A percentile compares a stretch with the other conserved stretches of the same genome.
Evolutionary conservation across 2,797 vertebrate genomes (phyloP).

Genomic region (Trachurus trachurus): DNA sequence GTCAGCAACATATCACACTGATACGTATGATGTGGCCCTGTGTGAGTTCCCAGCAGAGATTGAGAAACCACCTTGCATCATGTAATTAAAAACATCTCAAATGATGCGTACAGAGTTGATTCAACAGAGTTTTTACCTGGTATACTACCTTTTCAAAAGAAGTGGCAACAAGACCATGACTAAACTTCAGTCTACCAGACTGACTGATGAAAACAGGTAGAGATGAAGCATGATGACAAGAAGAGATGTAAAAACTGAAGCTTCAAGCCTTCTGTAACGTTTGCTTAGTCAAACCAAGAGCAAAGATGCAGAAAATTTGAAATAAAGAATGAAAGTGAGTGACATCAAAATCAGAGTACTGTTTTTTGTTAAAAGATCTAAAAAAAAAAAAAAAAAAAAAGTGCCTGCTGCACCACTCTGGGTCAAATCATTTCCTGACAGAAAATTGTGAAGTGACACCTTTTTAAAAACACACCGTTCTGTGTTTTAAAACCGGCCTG

Average conservation of each 20-base stretch:
- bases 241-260: background rate
- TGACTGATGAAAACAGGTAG: background rate
- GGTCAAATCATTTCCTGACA: background rate
- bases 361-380: background rate
- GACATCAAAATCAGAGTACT: background rate
- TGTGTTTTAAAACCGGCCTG: constrained; percentile 10
- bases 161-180: constrained; percentile 1
- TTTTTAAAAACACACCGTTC: background rate
- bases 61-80: background rate
- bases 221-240: background rate
- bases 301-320: background rate
- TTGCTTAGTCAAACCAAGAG: background rate
- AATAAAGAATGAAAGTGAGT: background rate
- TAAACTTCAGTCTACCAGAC: background rate
- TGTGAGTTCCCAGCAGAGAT: background rate
- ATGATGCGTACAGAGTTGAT: background rate
- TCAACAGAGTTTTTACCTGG: background rate
- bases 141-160: background rate
- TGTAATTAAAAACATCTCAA: background rate
- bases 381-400: no score
- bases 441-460: background rate
- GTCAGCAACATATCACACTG: no score
- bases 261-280: background rate
- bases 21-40: background rate
- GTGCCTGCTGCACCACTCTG: background rate